Percentiles rank a stretch among this genome's conserved stretches.
phyloP scores from a whole-genome alignment of 2,797 vertebrate species.

The Thunnus albacares region DNA sequence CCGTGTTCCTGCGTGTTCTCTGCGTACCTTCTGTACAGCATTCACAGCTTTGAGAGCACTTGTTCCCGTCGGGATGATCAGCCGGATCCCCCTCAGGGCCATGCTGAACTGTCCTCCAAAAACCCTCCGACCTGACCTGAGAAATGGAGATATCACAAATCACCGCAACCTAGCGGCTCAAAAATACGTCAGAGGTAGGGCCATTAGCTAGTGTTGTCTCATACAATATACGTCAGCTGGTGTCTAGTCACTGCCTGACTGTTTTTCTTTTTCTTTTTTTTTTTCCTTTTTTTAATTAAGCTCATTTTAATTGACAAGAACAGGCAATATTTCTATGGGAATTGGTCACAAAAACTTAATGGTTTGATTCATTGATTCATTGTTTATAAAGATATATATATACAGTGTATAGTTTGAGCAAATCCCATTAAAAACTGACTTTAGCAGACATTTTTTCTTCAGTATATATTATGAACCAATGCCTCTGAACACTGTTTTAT shows the following conservation, averaged over 20 bases:
- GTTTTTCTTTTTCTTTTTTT: not conserved
- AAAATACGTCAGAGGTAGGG: slow-evolving; percentile 50
- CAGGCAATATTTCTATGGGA: too few relatives aligned
- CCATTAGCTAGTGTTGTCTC: slow-evolving; percentile 10
- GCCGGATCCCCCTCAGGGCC: slow-evolving; percentile 76
- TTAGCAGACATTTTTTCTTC: too few relatives aligned
- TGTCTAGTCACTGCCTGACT: slow-evolving; percentile 37
- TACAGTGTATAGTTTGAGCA: too few relatives aligned
- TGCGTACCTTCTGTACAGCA: slow-evolving; percentile 70
- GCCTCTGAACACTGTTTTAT: too few relatives aligned
- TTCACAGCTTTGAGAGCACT: slow-evolving; percentile 43
- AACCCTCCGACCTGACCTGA: slow-evolving; percentile 57
- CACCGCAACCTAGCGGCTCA: slow-evolving; percentile 24
- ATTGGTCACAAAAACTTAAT: too few relatives aligned
- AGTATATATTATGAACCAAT: too few relatives aligned
- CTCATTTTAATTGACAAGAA: too few relatives aligned
- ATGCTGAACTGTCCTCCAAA: slow-evolving; percentile 70
- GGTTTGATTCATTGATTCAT: too few relatives aligned
- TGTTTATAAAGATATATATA: too few relatives aligned
- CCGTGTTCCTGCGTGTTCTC: rapidly evolving
- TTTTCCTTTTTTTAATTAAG: too few relatives aligned
- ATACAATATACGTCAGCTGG: rapidly evolving
- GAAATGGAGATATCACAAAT: not conserved
- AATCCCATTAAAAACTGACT: too few relatives aligned
- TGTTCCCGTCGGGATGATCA: slow-evolving; percentile 69